These are phyloP conservation scores for Macaria notata DNA, from an alignment of 2,888 invertebrate genomes.

Conservation along the genomic window DNA sequence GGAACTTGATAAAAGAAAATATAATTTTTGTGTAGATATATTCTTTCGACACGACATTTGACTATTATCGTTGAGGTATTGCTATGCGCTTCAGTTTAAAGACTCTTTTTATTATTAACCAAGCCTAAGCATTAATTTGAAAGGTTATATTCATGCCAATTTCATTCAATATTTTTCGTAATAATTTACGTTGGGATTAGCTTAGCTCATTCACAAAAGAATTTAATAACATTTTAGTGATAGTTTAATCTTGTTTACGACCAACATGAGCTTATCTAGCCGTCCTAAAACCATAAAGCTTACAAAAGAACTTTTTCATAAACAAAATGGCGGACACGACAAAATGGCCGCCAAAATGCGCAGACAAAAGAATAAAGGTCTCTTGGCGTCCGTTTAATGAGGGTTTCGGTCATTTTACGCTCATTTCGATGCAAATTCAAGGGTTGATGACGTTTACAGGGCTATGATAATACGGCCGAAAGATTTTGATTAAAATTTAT, in stretches of 20 bases:
- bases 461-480: constrained; percentile 70
- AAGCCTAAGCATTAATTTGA: background rate
- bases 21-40: constrained; percentile 9
- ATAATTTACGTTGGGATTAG: background rate
- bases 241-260: constrained; percentile 10
- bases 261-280: constrained; percentile 19
- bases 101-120: no score
- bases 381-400: constrained; percentile 64
- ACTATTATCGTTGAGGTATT: constrained; percentile 6
- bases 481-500: constrained; percentile 77
- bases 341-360: constrained; percentile 60
- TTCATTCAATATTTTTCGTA: background rate
- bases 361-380: constrained; percentile 74
- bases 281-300: constrained; percentile 13
- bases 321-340: constrained; percentile 53
- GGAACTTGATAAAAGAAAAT: constrained; percentile 12
- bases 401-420: constrained; percentile 72
- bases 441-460: constrained; percentile 69
- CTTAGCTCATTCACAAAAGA: background rate
- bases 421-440: constrained; percentile 78
- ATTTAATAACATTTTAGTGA: constrained; percentile 9
- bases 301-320: constrained; percentile 54
- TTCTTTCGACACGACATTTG: constrained; percentile 11
- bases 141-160: background rate
- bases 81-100: constrained; percentile 1